These are phyloP conservation scores for Cynopterus sphinx DNA, from an alignment of 2,797 vertebrate genomes.

Conservation along the genomic window DNA sequence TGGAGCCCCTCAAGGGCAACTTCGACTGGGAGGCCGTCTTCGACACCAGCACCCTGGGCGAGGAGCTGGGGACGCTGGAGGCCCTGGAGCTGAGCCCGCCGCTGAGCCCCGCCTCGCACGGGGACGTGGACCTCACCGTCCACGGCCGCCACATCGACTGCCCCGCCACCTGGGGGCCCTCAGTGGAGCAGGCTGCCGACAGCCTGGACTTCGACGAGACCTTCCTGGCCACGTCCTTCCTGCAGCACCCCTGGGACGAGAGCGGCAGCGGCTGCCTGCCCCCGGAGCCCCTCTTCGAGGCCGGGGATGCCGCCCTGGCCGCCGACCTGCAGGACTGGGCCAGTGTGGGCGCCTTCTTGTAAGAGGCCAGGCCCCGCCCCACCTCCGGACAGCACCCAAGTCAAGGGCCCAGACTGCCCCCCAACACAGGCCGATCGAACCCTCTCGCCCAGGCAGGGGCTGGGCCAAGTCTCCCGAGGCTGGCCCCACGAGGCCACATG, in stretches of 20 bases:
- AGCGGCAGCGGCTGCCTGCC: conserved; percentile 71
- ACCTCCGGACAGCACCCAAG: conserved; percentile 51
- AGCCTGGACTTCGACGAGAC: conserved; percentile 92
- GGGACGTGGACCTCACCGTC: conserved; percentile 88
- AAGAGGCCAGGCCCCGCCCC: conserved; percentile 73
- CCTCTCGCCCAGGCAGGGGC: conserved; percentile 32
- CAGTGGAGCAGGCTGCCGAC: conserved; percentile 83
- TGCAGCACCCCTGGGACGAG: conserved; percentile 94
- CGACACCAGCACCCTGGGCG: conserved; percentile 87
- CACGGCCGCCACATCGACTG: conserved; percentile 85
- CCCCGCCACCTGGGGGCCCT: conserved; percentile 83
- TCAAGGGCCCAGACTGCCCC: conserved; percentile 61
- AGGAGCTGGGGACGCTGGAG: conserved; percentile 87
- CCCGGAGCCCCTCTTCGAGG: conserved; percentile 79
- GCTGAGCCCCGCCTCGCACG: conserved; percentile 84
- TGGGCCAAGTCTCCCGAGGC: conserved; percentile 37
- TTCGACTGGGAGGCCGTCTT: conserved; percentile 98
- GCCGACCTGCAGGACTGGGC: conserved; percentile 86
- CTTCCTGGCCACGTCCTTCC: conserved; percentile 93
- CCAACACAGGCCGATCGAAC: not conserved
- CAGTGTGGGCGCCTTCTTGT: conserved; percentile 90
- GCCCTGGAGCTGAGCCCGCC: conserved; percentile 88
- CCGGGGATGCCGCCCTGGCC: conserved; percentile 71
- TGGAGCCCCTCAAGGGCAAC: conserved; percentile 93
- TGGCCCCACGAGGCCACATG: not conserved